Base-by-base conservation (phyloP, 2,797 vertebrate genomes). In the Danio albolineatus region DNA sequence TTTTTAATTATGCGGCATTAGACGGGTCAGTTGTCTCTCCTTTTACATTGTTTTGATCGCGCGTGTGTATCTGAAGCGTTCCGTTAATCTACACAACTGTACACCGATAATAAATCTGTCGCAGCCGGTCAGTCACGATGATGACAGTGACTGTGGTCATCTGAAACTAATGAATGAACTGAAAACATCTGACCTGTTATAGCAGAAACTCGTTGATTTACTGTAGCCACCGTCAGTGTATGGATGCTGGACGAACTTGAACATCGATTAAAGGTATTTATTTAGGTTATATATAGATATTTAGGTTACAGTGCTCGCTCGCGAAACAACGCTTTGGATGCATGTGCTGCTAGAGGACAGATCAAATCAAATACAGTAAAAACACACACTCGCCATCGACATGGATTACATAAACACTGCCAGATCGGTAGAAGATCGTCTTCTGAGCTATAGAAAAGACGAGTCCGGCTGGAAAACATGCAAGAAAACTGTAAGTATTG, bases 401-500 rank as follows among this genome's bases (percentile, higher is more conserved):
- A 95, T 95, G 91, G 92, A 95, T 41, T 93, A 92, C 65, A 84
- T 82, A 2, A 82, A 88, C 0, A 86, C 80, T 7, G 92, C 94
- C 0, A 86, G 78, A 54, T 67, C 71, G 9, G 95, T 95, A 70
- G 94, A 93, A 0, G 94, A 93, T 16, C 92, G 93, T 46, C 12
- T 98, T 83, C 67, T 80, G 28, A 82, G 86, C 54, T 98, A 96
- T 89, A 94, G 89, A 72, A 91, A 78, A 72, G 96, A 98, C 51
- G 82, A 89, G 9, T 88, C 89, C 4, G 96, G 95, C 0, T 98
- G 97, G 97, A 95, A 92, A 86, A 87, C 88, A 49, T 96, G 95
- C 89, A 95, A 94, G 82, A 93, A 92, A 88, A 91, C 91, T 91
- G 97, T 97, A 88, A 92, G 93, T 77, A 61, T 10, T 54, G 4